Evolutionary conservation across 2,113 vertebrate genomes (phyloP).

Genomic region (Forbesichthys agassizii): DNA sequence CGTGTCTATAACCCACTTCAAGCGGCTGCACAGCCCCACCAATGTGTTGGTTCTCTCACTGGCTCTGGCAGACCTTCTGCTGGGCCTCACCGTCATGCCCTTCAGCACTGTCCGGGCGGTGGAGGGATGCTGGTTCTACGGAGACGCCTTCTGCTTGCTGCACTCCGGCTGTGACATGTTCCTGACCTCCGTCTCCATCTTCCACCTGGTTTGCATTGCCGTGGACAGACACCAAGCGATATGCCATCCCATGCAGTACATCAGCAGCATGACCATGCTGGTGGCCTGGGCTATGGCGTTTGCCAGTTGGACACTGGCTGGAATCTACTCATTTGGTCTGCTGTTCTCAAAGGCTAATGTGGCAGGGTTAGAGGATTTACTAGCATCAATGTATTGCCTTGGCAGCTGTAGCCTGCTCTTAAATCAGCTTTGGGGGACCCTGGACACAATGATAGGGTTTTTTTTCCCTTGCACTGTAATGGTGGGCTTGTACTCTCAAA

Average conservation of each 20-base stretch:
- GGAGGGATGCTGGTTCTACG: slow-evolving; percentile 64
- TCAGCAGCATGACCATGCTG: slow-evolving; percentile 37
- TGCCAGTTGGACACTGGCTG: slow-evolving; percentile 45
- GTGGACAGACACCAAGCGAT: slow-evolving; percentile 53
- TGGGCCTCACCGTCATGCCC: slow-evolving; percentile 58
- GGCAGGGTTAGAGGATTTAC: slow-evolving; percentile 31
- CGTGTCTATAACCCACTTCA: slow-evolving; percentile 60
- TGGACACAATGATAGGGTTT: slow-evolving; percentile 34
- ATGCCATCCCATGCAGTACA: slow-evolving; percentile 51
- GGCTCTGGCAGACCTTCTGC: slow-evolving; percentile 59
- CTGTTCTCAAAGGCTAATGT: slow-evolving; percentile 48
- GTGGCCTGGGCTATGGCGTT: slow-evolving; percentile 47
- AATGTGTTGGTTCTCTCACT: slow-evolving; percentile 64
- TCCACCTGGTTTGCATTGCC: slow-evolving; percentile 61
- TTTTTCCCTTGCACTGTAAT: slow-evolving; percentile 47
- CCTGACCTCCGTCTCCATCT: slow-evolving; percentile 56
- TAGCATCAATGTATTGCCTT: slow-evolving; percentile 37
- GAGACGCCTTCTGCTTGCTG: slow-evolving; percentile 52
- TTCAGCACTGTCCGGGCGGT: slow-evolving; percentile 51
- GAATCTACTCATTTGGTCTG: slow-evolving; percentile 38
- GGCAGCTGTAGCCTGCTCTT: slow-evolving; percentile 44
- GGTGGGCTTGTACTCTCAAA: slow-evolving; percentile 49
- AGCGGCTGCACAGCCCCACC: slow-evolving; percentile 65
- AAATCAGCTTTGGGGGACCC: slow-evolving; percentile 33
- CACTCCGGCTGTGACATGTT: slow-evolving; percentile 58